Evolutionary conservation across 2,888 invertebrate genomes (phyloP).

Genomic region (Fissipunctia ypsillon): DNA sequence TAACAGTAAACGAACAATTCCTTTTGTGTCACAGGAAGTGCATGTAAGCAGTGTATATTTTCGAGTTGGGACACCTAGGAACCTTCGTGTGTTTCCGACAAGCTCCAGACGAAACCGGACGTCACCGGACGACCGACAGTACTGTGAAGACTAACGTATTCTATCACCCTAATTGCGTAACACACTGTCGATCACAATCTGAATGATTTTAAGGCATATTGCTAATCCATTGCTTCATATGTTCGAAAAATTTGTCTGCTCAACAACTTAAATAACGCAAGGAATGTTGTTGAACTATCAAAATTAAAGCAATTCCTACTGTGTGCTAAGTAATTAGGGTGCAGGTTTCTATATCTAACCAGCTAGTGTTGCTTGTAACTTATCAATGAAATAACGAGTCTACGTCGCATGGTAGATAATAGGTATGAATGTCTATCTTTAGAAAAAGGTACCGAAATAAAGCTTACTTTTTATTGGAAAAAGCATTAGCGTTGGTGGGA

Average conservation of each 20-base stretch:
- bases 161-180: too few relatives aligned
- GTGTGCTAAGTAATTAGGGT: too few relatives aligned
- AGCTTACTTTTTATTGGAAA: not conserved
- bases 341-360: not conserved
- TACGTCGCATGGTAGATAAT: not conserved
- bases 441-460: not conserved
- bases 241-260: too few relatives aligned
- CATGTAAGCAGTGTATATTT: conserved; percentile 13
- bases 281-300: too few relatives aligned
- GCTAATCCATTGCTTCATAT: too few relatives aligned
- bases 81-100: conserved; percentile 34
- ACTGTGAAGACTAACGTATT: not conserved
- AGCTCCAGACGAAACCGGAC: conserved; percentile 23
- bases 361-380: not conserved
- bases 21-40: conserved; percentile 12
- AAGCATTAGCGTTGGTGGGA: not conserved
- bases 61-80: not conserved
- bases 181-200: too few relatives aligned
- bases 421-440: not conserved
- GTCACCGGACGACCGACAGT: not conserved
- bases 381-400: not conserved
- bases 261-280: too few relatives aligned
- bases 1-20: conserved; percentile 8
- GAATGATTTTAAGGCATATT: too few relatives aligned
- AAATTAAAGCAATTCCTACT: too few relatives aligned